Evolutionary conservation across 1,140 invertebrate species (phyloP), one percentile per base, ranked within the genome.

Genomic region (Tetramorium simillimum): DNA sequence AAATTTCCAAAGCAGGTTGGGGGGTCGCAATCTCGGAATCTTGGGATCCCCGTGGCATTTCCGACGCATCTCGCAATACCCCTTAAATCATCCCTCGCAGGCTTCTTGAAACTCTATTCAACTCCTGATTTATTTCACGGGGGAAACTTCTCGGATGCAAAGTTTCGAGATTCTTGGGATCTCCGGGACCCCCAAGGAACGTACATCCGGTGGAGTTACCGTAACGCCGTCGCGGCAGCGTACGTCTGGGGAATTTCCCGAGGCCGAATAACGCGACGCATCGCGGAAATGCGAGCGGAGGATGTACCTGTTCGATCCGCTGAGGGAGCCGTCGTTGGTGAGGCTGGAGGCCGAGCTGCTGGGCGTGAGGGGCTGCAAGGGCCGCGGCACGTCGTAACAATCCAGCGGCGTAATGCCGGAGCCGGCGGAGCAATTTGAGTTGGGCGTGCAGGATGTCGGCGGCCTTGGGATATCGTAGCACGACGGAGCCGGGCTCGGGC

Each of bases 321-420:
- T 95, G 85, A 95, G 94, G 16, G 95, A 96, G 58, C 96, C 95
- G 93, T 96, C 90, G 92, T 96, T 95, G 80, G 96, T 95, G 73
- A 96, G 94, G 92, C 95, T 95, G 70, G 95, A 95, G 9, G 95
- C 94, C 3, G 96, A 96, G 90, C 96, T 97, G 90, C 96, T 97
- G 0, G 97, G 96, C 37, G 97, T 97, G 37, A 97, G 91, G 80
- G 94, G 94, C 78, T 95, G 94, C 53, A 95, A 91, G 3, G 95
- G 94, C 46, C 96, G 91, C 49, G 96, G 96, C 60, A 96, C 94
- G 90, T 96, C 96, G 94, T 96, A 96, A 88, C 96, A 95, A 86
- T 96, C 95, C 72, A 94, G 90, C 75, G 92, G 94, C 69, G 92
- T 95, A 51, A 93, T 92, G 56, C 92, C 93, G 56, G 93, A 94